phyloP scores from a whole-genome alignment of 2,113 vertebrate genomes.

The Lota lota region DNA sequence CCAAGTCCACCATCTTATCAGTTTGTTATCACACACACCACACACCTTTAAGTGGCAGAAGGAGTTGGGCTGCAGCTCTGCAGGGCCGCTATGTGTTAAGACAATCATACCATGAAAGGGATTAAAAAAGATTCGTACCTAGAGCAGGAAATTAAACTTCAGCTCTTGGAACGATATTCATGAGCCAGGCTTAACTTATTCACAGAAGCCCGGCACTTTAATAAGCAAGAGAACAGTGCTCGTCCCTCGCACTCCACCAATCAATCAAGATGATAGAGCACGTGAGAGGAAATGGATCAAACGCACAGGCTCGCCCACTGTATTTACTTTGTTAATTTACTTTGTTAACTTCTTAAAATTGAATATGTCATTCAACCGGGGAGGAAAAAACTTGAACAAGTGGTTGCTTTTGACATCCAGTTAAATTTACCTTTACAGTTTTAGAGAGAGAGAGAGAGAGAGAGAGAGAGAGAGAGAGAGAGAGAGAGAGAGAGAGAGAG shows the following conservation, averaged over 20 bases:
- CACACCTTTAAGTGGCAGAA: conserved; percentile 59
- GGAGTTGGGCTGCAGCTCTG: conserved; percentile 63
- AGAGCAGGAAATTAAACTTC: conserved; percentile 79
- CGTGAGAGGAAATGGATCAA: conserved; percentile 53
- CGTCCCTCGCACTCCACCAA: conserved; percentile 59
- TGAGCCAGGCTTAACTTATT: conserved; percentile 59
- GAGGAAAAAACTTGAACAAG: background rate
- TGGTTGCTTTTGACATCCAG: background rate
- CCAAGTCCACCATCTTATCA: no score
- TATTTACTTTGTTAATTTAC: conserved; percentile 58
- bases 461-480: background rate
- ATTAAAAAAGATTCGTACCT: conserved; percentile 73
- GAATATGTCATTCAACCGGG: conserved; percentile 28
- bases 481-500: no score
- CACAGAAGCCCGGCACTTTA: conserved; percentile 66
- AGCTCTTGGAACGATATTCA: conserved; percentile 73
- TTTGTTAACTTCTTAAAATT: conserved; percentile 38
- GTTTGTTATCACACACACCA: conserved; percentile 16
- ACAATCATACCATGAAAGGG: conserved; percentile 69
- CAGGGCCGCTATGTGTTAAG: conserved; percentile 50
- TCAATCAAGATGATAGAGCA: conserved; percentile 66
- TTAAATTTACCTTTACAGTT: background rate
- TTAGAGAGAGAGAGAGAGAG: no score
- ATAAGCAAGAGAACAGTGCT: conserved; percentile 66
- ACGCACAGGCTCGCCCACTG: conserved; percentile 29